Conservation (phyloP, 2,888 invertebrate species). For the Heteropelma amictum region DNA sequence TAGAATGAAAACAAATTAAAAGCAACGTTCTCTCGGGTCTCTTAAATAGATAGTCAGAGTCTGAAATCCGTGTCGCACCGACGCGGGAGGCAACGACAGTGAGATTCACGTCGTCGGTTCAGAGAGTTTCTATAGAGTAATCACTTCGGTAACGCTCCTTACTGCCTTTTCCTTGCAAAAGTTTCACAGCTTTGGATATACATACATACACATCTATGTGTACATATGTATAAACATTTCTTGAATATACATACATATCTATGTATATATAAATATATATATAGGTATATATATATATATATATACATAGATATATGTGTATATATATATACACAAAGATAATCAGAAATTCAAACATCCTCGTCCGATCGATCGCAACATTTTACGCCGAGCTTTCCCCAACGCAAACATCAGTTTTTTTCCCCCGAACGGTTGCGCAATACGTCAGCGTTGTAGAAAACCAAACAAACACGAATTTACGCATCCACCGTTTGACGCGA, state of each 20-base stretch:
- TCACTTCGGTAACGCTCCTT: constrained; percentile 33
- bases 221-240: too few relatives aligned
- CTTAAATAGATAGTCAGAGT: neutral
- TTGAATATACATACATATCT: neutral
- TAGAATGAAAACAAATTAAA: constrained; percentile 39
- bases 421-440: neutral
- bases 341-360: constrained; percentile 1
- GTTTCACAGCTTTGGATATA: neutral
- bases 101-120: neutral
- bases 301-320: neutral
- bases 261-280: neutral
- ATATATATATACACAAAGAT: neutral
- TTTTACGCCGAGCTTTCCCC: neutral
- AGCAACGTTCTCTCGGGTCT: constrained; percentile 8
- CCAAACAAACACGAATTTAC: too few relatives aligned
- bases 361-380: constrained; percentile 6
- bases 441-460: too few relatives aligned
- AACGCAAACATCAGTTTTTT: constrained; percentile 15
- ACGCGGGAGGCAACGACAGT: neutral
- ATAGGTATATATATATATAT: neutral
- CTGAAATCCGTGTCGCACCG: neutral
- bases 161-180: constrained; percentile 14
- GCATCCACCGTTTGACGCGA: too few relatives aligned
- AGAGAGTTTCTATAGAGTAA: constrained; percentile 37
- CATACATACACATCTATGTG: neutral